phyloP scores from a whole-genome alignment of 2,888 invertebrate genomes.

The Cheilosia soror region DNA sequence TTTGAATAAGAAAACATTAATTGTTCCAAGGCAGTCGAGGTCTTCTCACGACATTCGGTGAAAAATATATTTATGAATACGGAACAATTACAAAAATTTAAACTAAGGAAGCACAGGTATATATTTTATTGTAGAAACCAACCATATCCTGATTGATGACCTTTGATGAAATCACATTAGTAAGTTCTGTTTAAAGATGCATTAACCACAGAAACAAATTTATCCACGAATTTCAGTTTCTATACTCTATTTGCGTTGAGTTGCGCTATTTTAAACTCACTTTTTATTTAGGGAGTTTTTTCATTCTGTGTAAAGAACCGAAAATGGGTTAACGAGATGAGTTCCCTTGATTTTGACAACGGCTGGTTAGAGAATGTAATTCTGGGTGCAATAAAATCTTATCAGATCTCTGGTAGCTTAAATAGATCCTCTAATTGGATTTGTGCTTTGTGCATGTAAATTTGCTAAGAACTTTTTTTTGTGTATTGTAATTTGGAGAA shows the following conservation, averaged over 20 bases:
- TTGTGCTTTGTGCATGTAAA: conserved; percentile 25
- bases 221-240: conserved; percentile 18
- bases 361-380: neutral
- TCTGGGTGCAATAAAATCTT: conserved; percentile 62
- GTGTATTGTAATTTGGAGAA: conserved; percentile 11
- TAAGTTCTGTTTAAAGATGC: neutral
- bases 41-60: conserved; percentile 41
- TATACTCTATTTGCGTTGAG: conserved; percentile 1
- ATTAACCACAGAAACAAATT: neutral
- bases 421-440: conserved; percentile 61
- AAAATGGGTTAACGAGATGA: conserved; percentile 51
- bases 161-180: conserved; percentile 13
- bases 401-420: conserved; percentile 44
- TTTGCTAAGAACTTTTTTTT: conserved; percentile 19
- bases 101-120: neutral
- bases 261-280: conserved; percentile 41
- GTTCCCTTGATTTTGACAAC: conserved; percentile 21
- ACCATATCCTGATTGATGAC: conserved; percentile 37
- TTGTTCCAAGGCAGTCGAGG: conserved; percentile 50
- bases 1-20: conserved; percentile 46
- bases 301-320: conserved; percentile 30
- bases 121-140: too few relatives aligned
- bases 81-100: conserved; percentile 41
- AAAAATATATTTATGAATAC: conserved; percentile 1
- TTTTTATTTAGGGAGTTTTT: conserved; percentile 29